Base-by-base conservation (phyloP, 1,140 invertebrate genomes). In the Drosophila neocordata region DNA sequence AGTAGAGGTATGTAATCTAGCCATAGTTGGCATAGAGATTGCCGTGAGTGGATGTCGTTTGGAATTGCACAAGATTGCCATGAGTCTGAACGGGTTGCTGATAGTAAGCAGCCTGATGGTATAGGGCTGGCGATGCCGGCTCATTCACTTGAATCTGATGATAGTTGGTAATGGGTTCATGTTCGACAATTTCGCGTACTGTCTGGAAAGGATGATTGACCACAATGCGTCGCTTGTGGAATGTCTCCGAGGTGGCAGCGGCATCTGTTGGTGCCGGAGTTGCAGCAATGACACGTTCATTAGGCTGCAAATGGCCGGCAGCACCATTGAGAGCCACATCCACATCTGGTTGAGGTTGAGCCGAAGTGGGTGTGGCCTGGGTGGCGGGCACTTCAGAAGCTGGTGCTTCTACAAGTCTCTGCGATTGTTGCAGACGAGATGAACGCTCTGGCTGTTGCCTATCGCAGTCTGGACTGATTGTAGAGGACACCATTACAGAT, bases 151-250 rank as follows among this genome's bases (percentile, higher is more conserved):
- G 92, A 2, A 93, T 90, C 57, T 93, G 85, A 58, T 93, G 93
- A 53, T 90, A 90, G 34, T 94, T 94, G 13, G 93, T 94, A 9
- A 93, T 93, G 34, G 94, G 94, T 69, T 94, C 93, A 22, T 94
- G 92, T 35, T 94, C 92, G 12, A 94, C 92, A 24, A 94, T 90
- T 77, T 94, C 93, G 65, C 94, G 93, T 11, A 95, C 91, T 2
- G 94, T 95, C 76, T 95, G 93, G 63, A 94, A 93, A 1, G 94
- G 94, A 64, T 94, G 91, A 64, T 93, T 94, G 5, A 95, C 93
- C 9, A 95, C 94, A 55, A 95, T 93, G 38, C 94, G 93, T 53
- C 94, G 92, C 31, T 94, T 94, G 51, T 93, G 93, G 38, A 94
- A 93, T 35, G 92, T 93, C 81, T 95, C 94, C 56, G 92, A 93